These are phyloP conservation scores for Formica exsecta DNA, from an alignment of 1,140 invertebrate species.

Conservation along the genomic window DNA sequence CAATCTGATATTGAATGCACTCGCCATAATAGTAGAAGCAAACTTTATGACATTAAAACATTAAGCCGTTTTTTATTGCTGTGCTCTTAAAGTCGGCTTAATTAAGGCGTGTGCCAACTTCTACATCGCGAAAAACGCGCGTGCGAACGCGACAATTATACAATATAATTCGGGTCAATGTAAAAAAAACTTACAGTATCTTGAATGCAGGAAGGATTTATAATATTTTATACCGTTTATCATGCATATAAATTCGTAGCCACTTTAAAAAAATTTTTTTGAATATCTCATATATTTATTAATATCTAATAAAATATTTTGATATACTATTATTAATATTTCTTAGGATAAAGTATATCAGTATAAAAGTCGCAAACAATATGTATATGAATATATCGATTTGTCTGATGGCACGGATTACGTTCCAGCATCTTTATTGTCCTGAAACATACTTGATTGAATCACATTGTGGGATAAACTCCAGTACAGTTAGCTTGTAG, in stretches of 20 bases:
- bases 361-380: too few relatives aligned
- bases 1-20: constrained; percentile 18
- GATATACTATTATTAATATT: too few relatives aligned
- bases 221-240: too few relatives aligned
- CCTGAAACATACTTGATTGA: constrained; percentile 31
- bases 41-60: constrained; percentile 39
- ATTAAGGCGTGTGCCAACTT: constrained; percentile 22
- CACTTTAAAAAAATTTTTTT: too few relatives aligned
- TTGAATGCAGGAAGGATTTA: background rate
- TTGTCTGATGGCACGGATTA: constrained; percentile 12
- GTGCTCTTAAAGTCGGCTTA: background rate
- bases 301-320: too few relatives aligned
- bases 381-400: background rate
- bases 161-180: constrained; percentile 23
- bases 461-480: constrained; percentile 39
- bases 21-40: constrained; percentile 8
- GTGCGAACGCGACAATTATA: constrained; percentile 29
- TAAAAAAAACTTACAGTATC: constrained; percentile 3
- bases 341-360: too few relatives aligned
- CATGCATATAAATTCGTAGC: too few relatives aligned
- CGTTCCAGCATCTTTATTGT: constrained; percentile 23
- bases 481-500: constrained; percentile 52
- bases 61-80: constrained; percentile 34
- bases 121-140: constrained; percentile 25
- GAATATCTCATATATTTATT: too few relatives aligned